Conservation (phyloP, 1,140 invertebrate genomes). For the Ceratina australensis region DNA sequence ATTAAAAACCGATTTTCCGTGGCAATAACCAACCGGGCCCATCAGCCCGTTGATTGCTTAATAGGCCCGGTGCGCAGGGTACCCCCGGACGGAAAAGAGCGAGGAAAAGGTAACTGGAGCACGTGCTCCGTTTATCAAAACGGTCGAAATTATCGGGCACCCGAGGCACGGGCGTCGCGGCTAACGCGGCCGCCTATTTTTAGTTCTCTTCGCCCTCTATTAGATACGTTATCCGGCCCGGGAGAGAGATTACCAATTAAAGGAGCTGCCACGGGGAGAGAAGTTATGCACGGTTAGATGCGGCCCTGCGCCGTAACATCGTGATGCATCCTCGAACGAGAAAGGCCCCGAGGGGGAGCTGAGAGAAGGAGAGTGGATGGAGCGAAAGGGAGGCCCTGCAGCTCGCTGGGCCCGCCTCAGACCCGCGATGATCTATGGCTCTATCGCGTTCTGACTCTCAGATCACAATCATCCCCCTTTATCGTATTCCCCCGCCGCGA, state of each 20-base stretch:
- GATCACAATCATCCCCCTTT: constrained; percentile 73
- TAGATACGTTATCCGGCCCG: constrained; percentile 13
- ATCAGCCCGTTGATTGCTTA: constrained; percentile 15
- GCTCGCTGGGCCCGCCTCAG: constrained; percentile 51
- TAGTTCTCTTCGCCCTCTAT: neutral
- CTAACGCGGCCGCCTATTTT: neutral
- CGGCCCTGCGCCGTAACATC: constrained; percentile 62
- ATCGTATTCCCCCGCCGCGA: constrained; percentile 68
- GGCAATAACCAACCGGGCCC: neutral
- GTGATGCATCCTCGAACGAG: constrained; percentile 59
- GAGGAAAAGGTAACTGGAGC: constrained; percentile 11
- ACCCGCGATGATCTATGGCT: constrained; percentile 73
- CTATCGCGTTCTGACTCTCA: constrained; percentile 71
- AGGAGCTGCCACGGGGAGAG: constrained; percentile 32
- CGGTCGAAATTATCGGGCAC: constrained; percentile 32
- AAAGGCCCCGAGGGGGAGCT: constrained; percentile 51
- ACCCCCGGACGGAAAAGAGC: neutral
- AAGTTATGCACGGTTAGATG: constrained; percentile 53
- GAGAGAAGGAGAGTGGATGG: constrained; percentile 35
- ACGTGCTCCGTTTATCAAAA: constrained; percentile 33
- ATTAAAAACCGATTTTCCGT: constrained; percentile 24
- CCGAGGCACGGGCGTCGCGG: neutral
- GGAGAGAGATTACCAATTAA: constrained; percentile 47
- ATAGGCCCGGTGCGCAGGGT: constrained; percentile 1
- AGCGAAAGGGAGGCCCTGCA: constrained; percentile 36